Conservation (phyloP, 2,113 vertebrate species). For the Larimichthys crocea region DNA sequence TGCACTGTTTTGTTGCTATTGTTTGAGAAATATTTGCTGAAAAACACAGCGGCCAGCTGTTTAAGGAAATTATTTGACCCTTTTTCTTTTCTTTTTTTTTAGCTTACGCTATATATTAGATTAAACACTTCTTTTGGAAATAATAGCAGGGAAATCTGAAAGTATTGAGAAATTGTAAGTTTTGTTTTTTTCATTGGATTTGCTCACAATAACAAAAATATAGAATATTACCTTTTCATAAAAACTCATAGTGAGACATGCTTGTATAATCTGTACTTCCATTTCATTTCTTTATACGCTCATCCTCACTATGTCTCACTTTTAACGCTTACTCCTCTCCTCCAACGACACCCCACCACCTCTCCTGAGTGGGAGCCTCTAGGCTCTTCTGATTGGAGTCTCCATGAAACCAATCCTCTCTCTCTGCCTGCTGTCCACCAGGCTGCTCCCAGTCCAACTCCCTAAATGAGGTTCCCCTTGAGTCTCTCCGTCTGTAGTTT, state of each 20-base stretch:
- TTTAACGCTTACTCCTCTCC: constrained; percentile 58
- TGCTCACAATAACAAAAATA: not conserved
- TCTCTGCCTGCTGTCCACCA: constrained; percentile 18
- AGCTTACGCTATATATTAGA: not conserved
- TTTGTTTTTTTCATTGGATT: constrained; percentile 25
- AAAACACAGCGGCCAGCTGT: not conserved
- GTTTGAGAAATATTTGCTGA: not conserved
- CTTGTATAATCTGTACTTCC: not conserved
- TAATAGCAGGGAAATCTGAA: not conserved
- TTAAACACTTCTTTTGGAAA: not conserved
- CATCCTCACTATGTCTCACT: constrained; percentile 17
- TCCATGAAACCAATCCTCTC: constrained; percentile 16
- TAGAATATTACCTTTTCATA: not conserved
- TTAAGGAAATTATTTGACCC: not conserved
- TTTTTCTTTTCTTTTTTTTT: not conserved
- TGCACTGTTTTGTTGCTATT: no score
- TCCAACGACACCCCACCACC: constrained; percentile 44
- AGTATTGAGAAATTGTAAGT: not conserved
- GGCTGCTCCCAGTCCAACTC: constrained; percentile 46
- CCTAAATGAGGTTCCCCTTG: constrained; percentile 34
- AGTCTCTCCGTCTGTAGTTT: constrained; percentile 41
- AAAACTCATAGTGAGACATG: not conserved
- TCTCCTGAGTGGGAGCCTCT: constrained; percentile 28
- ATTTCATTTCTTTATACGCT: constrained; percentile 3
- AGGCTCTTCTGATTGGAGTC: constrained; percentile 43